A percentile compares a stretch with the other conserved stretches of the same genome.
These are phyloP conservation scores for Aphis craccivora DNA, from an alignment of 1,140 invertebrate species.

Conservation along the genomic window DNA sequence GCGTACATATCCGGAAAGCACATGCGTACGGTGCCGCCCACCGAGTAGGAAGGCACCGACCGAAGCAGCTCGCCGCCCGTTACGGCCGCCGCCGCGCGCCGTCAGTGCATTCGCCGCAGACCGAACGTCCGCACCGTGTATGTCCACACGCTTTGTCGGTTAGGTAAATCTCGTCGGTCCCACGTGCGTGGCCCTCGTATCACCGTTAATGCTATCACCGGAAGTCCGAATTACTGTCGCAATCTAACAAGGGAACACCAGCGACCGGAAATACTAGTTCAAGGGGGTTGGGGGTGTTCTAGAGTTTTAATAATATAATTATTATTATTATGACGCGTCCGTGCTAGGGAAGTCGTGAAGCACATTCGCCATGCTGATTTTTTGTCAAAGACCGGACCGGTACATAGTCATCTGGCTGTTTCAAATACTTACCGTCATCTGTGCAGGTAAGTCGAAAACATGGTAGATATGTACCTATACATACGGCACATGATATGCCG, in stretches of 20 bases:
- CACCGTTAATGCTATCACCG: no score
- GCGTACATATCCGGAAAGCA: slow-evolving; percentile 5
- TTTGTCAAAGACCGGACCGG: slow-evolving; percentile 31
- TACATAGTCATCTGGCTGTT: slow-evolving; percentile 50
- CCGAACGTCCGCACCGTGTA: not conserved
- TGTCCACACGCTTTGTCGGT: no score
- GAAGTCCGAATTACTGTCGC: not conserved
- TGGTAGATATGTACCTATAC: no score
- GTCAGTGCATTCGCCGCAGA: slow-evolving; percentile 14
- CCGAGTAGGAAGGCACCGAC: not conserved
- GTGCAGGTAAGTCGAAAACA: slow-evolving; percentile 42
- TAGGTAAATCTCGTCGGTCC: not conserved
- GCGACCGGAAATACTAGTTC: not conserved
- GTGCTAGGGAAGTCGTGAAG: not conserved
- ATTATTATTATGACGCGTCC: not conserved
- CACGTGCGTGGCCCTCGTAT: not conserved
- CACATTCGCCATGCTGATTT: slow-evolving; percentile 17
- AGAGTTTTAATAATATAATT: not conserved
- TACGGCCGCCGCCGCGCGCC: not conserved
- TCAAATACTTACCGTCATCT: slow-evolving; percentile 51
- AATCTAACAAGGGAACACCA: not conserved
- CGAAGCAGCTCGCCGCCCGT: not conserved
- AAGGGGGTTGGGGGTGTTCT: not conserved
- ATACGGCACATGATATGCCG: no score
- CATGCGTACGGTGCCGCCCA: slow-evolving; percentile 52